Evolutionary conservation across 2,797 vertebrate species (phyloP), one percentile per base, ranked within the genome.

Genomic region (Hydrocynus forskahlii): DNA sequence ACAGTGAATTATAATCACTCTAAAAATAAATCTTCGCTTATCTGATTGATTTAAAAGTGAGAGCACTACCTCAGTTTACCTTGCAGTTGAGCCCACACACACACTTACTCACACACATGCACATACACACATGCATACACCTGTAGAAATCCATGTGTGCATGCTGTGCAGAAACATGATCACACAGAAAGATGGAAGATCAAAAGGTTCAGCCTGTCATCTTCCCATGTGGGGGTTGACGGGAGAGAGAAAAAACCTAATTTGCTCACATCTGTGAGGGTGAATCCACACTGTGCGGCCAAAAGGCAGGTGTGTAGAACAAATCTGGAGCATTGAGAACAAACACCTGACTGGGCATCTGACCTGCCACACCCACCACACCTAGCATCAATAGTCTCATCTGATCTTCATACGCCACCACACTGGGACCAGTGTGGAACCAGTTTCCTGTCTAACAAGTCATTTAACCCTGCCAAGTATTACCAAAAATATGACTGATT

Each of bases 151-250:
- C 76, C 16, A 43, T 16, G 55, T 69, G 50, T 60, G 55, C 21
- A 45, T 38, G 23, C 66, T 60, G 25, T 59, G 62, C 55, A 25
- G 12, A 76, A 64, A 75, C 68, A 79, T 54, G 75, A 67, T 52
- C 67, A 29, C 75, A 72, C 76, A 76, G 35, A 52, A 71, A 13
- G 59, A 40, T 52, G 5, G 23, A 48, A 23, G 40, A 68, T 60
- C 55, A 83, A 71, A 71, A 43, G 78, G 5, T 76, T 76, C 57
- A 62, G 63, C 63, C 25, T n/a, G 66, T 81, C 79, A n/a, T 21
- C 25, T 35, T 70, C 71, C n/a, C 35, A 45, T 52, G 25, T 70
- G 55, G 55, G 66, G 21, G 16, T 29, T 29, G 29, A 29, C 1
- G 29, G 29, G 29, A 29, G 29, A 29, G 29, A 29, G n/a, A 55